phyloP scores from a whole-genome alignment of 2,797 vertebrate genomes.

The Eptatretus atami region DNA sequence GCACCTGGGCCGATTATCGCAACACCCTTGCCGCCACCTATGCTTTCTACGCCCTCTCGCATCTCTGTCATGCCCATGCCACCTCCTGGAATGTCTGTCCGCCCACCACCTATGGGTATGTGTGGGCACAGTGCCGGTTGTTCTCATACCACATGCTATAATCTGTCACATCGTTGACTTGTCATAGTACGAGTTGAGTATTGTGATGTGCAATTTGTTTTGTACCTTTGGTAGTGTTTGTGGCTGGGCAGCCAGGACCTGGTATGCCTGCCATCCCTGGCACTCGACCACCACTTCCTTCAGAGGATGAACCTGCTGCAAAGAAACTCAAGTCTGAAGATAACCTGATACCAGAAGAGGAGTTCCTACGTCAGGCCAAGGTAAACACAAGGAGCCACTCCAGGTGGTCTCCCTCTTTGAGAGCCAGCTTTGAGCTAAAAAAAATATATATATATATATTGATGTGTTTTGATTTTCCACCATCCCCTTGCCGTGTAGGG shows the following conservation, averaged over 20 bases:
- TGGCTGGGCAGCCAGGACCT: not conserved
- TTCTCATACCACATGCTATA: no score
- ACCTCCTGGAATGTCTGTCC: slow-evolving; percentile 58
- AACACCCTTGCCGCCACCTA: slow-evolving; percentile 52
- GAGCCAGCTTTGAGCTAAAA: no score
- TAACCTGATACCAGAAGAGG: slow-evolving; percentile 74
- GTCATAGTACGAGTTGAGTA: not conserved
- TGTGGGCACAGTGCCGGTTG: slow-evolving; percentile 12
- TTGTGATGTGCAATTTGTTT: not conserved
- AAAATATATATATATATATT: no score
- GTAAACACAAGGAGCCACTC: no score
- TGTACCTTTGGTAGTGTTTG: slow-evolving; percentile 3
- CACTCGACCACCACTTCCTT: slow-evolving; percentile 42
- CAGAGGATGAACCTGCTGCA: slow-evolving; percentile 58
- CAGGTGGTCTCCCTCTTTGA: no score
- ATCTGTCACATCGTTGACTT: not conserved
- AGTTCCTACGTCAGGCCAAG: slow-evolving; percentile 35
- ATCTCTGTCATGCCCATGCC: slow-evolving; percentile 89
- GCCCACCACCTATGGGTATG: slow-evolving; percentile 79
- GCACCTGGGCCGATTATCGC: slow-evolving; percentile 49
- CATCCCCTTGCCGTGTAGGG: slow-evolving; percentile 16
- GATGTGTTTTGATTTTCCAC: not conserved
- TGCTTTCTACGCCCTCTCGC: slow-evolving; percentile 38
- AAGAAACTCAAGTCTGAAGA: slow-evolving; percentile 96
- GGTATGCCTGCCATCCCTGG: slow-evolving; percentile 34